Percentiles rank a stretch among this genome's conserved stretches.
Evolutionary conservation across 2,888 invertebrate species (phyloP).

Genomic region (Diogma glabrata): DNA sequence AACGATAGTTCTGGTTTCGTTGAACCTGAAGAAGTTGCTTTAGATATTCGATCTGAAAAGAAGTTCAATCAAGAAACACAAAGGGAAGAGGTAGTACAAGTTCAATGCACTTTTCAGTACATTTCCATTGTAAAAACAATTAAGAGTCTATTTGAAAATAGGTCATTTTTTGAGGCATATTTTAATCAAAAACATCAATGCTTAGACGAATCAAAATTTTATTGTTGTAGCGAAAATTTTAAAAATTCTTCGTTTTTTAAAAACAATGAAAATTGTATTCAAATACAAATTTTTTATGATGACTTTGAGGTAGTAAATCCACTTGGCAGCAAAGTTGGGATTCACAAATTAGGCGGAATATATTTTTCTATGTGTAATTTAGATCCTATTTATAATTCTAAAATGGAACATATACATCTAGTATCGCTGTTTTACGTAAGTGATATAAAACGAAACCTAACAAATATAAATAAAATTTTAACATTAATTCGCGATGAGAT

Average conservation of each 20-base stretch:
- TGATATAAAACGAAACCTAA: not conserved
- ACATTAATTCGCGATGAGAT: slow-evolving; percentile 1
- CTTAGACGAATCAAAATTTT: not conserved
- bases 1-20: not conserved
- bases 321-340: not conserved
- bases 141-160: not conserved
- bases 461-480: slow-evolving; percentile 8
- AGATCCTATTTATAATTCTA: not conserved
- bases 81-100: not conserved
- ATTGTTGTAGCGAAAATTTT: not conserved
- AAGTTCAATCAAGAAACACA: not conserved
- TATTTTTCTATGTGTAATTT: not conserved
- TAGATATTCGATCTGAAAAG: not conserved
- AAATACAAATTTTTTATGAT: not conserved
- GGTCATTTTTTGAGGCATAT: not conserved
- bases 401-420: not conserved
- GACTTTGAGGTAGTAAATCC: not conserved
- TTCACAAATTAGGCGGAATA: not conserved
- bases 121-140: not conserved
- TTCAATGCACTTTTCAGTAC: not conserved
- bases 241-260: not conserved
- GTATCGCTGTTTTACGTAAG: not conserved
- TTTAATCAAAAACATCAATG: not conserved
- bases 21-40: not conserved
- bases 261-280: not conserved